Conservation (phyloP, 1,140 invertebrate species). For the Pseudoatta argentina region DNA sequence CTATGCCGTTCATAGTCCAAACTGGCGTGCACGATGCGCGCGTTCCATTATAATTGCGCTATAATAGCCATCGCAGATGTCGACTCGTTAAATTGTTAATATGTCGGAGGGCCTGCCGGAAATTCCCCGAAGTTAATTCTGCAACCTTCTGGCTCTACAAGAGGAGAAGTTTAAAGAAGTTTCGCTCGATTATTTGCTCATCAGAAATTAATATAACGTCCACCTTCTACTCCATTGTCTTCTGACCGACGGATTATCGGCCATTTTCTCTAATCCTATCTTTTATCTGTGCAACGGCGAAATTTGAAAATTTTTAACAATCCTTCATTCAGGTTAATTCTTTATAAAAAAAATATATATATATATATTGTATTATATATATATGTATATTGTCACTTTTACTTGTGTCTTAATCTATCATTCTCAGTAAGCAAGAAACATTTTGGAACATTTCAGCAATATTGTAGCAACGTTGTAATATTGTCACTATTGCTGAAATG, state of each 20-base stretch:
- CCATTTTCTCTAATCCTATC: neutral
- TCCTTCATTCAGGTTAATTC: no score
- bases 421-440: no score
- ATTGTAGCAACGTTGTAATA: no score
- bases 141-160: constrained; percentile 32
- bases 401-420: no score
- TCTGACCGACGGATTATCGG: constrained; percentile 2
- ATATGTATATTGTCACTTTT: no score
- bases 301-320: neutral
- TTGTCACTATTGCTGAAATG: no score
- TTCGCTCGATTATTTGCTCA: constrained; percentile 31
- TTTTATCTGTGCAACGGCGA: neutral
- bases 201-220: constrained; percentile 50
- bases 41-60: constrained; percentile 80
- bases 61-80: constrained; percentile 83
- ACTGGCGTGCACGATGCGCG: constrained; percentile 12
- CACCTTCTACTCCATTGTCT: neutral
- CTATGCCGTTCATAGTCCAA: constrained; percentile 22
- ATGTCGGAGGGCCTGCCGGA: constrained; percentile 68
- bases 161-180: constrained; percentile 45
- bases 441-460: no score
- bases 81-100: constrained; percentile 83
- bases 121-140: constrained; percentile 75
- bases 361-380: no score
- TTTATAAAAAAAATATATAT: neutral